phyloP scores from a whole-genome alignment of 2,113 vertebrate genomes.

The Ochotona princeps region DNA sequence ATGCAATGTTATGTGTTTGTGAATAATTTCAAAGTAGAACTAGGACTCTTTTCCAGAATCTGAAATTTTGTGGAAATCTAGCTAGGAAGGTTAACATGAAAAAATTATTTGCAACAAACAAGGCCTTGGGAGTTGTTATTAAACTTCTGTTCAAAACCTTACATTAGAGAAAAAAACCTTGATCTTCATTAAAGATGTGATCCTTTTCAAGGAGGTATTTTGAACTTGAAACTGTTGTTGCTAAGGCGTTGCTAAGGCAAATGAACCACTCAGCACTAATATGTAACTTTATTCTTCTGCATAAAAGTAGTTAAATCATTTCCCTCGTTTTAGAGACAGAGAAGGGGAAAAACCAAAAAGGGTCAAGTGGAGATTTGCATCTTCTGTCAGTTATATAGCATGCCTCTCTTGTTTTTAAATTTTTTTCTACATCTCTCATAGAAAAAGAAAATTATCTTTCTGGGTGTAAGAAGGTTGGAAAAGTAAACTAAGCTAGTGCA shows the following conservation, averaged over 20 bases:
- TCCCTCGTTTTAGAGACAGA: constrained; percentile 54
- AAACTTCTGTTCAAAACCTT: constrained; percentile 62
- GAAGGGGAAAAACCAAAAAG: constrained; percentile 35
- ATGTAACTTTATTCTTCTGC: constrained; percentile 74
- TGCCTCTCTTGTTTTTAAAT: constrained; percentile 41
- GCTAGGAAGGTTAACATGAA: constrained; percentile 15
- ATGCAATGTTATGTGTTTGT: constrained; percentile 48
- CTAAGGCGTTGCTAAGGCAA: constrained; percentile 79
- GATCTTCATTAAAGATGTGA: constrained; percentile 74
- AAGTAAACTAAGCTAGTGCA: constrained; percentile 31
- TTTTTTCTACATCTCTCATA: constrained; percentile 42
- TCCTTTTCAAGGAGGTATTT: constrained; percentile 74
- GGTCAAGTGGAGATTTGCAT: constrained; percentile 60
- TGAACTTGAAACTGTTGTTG: constrained; percentile 75
- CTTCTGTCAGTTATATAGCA: constrained; percentile 38
- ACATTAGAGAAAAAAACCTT: constrained; percentile 64
- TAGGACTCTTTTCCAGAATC: constrained; percentile 26
- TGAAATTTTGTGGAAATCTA: constrained; percentile 14
- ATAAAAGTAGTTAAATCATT: constrained; percentile 75
- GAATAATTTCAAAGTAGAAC: constrained; percentile 45
- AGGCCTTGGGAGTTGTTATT: constrained; percentile 52
- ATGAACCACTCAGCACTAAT: constrained; percentile 77
- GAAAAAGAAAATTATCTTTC: constrained; percentile 39
- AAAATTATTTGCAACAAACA: constrained; percentile 46
- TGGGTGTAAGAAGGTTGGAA: not conserved